These are phyloP conservation scores for Silvanus unidentatus DNA, from an alignment of 2,888 invertebrate species.

Conservation along the genomic window DNA sequence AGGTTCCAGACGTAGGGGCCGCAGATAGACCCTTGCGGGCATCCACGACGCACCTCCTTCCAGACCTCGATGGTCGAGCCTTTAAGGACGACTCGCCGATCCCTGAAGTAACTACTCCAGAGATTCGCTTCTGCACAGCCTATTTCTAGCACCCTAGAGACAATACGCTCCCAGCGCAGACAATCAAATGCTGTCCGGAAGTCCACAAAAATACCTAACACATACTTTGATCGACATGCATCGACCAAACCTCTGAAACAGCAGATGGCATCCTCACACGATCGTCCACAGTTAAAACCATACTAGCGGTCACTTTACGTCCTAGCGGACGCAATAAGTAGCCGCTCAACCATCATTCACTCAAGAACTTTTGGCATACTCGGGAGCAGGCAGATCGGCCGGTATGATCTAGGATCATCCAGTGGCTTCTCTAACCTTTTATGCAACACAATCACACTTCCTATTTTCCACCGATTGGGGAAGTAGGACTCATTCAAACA, in stretches of 20 bases:
- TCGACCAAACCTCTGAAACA: not conserved
- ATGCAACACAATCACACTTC: no score
- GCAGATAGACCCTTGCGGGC: constrained; percentile 12
- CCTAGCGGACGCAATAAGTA: no score
- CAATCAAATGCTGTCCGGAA: not conserved
- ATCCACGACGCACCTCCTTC: constrained; percentile 7
- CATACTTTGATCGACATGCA: not conserved
- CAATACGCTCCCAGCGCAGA: not conserved
- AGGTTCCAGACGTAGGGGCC: constrained; percentile 11
- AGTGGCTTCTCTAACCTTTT: constrained; percentile 7
- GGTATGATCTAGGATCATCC: constrained; percentile 5
- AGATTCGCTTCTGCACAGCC: not conserved
- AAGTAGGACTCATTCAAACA: no score
- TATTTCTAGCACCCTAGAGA: not conserved
- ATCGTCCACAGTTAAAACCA: not conserved
- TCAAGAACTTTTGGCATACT: constrained; percentile 8
- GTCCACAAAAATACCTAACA: not conserved
- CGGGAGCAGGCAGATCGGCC: constrained; percentile 4
- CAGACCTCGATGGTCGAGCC: no score
- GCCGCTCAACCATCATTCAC: constrained; percentile 6
- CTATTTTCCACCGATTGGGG: no score
- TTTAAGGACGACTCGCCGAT: no score
- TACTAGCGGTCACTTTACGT: not conserved
- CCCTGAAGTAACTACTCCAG: not conserved
- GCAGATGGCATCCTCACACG: not conserved